Conservation (phyloP, 2,113 vertebrate species). For the Penelope pileata region DNA sequence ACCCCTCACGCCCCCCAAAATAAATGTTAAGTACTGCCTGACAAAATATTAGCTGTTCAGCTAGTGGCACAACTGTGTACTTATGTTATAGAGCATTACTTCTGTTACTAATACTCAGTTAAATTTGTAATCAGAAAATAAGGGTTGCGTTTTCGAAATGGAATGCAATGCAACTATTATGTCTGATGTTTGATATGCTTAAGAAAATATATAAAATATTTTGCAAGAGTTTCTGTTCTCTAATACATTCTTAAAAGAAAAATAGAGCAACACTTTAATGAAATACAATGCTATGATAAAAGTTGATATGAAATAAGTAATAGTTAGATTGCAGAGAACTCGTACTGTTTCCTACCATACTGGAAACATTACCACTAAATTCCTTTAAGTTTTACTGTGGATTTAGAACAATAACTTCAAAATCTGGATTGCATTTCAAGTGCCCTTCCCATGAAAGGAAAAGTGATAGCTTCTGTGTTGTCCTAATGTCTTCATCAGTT, state of each 20-base stretch:
- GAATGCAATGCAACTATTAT: not conserved
- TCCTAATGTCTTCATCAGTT: not conserved
- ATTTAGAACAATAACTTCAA: not conserved
- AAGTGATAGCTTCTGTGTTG: not conserved
- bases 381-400: not conserved
- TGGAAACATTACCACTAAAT: not conserved
- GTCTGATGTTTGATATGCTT: not conserved
- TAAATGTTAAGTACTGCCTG: not conserved
- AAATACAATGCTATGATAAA: not conserved
- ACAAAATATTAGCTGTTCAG: not conserved
- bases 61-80: not conserved
- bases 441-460: not conserved
- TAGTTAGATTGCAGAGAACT: not conserved
- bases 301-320: not conserved
- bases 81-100: not conserved
- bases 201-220: not conserved
- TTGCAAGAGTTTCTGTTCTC: not conserved
- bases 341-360: not conserved
- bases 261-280: not conserved
- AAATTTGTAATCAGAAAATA: not conserved
- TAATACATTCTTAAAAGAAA: not conserved
- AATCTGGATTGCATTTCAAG: not conserved
- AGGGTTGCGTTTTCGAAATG: not conserved
- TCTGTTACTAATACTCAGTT: not conserved
- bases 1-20: no score